A percentile compares a stretch with the other conserved stretches of the same genome.
These are phyloP conservation scores for Menidia menidia DNA, from an alignment of 2,797 vertebrate species.

Conservation along the genomic window DNA sequence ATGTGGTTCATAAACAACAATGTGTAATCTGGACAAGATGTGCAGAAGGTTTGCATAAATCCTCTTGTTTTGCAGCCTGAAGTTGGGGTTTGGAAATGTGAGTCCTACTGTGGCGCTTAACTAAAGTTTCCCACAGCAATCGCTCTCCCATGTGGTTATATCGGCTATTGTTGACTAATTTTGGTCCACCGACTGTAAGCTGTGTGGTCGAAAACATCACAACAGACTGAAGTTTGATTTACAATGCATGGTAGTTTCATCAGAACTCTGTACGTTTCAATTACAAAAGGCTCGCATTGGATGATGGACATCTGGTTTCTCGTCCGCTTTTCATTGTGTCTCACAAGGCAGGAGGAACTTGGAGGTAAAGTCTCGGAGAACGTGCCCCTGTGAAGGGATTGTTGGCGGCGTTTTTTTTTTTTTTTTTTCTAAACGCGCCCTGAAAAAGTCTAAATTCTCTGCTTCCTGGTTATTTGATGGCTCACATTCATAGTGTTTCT, in stretches of 20 bases:
- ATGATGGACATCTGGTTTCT: neutral
- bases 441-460: conserved; percentile 12
- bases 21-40: too few relatives aligned
- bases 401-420: conserved; percentile 2
- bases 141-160: too few relatives aligned
- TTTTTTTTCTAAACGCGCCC: conserved; percentile 1
- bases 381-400: neutral
- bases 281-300: neutral
- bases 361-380: neutral
- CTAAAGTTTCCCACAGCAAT: too few relatives aligned
- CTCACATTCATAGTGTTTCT: conserved; percentile 1
- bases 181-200: neutral
- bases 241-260: neutral
- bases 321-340: too few relatives aligned
- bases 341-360: too few relatives aligned
- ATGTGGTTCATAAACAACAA: too few relatives aligned
- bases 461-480: conserved; percentile 18
- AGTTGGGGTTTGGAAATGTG: too few relatives aligned
- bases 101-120: too few relatives aligned
- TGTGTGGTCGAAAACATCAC: neutral
- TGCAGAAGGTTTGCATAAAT: too few relatives aligned
- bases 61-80: too few relatives aligned
- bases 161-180: neutral
- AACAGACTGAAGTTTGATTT: neutral
- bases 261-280: neutral